Evolutionary conservation across 2,797 vertebrate species (phyloP), one percentile per base, ranked within the genome.

Genomic region (Smutsia temminckii): DNA sequence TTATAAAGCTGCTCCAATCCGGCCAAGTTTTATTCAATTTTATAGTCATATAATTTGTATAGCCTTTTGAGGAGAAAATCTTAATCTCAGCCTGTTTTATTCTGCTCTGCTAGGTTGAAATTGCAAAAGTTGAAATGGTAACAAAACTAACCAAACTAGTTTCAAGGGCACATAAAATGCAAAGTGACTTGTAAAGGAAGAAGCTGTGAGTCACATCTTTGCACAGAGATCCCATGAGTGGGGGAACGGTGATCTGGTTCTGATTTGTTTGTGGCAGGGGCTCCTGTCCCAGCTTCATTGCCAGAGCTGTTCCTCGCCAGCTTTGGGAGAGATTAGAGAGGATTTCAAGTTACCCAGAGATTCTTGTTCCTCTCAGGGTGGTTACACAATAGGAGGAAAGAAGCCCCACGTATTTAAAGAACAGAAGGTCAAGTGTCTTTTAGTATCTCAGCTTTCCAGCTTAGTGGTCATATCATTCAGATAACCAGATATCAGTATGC

Each of bases 21-120:
- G 80, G 53, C 32, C 49, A 93, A 40, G 40, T 85, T 95, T 78
- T 89, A 85, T 80, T 95, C 61, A 61, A 61, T 68, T 80, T 94
- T 80, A 32, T 51, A 64, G 16, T 46, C 8, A 3, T 34, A 55
- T 11, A 71, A 40, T 75, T 64, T 91, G 37, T 53, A 55, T 29
- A 64, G 11, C 8, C 14, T 89, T 89, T 88, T 64, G 49, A 68
- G 42, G 23, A 83, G 68, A 69, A 63, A 79, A 68, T 8, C 18
- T 86, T 37, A 57, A 86, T 46, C n/a, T 86, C 21, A 64, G 5
- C 12, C 23, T 88, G 10, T 71, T 84, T 74, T 79, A 57, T 46
- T 79, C 40, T 72, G 23, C 59, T 74, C 57, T 64, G 6, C 68
- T 59, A 51, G 32, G 25, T 85, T 27, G 40, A 40, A 40, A 40